Evolutionary conservation across 2,113 vertebrate genomes (phyloP).

Genomic region (Uria aalge): DNA sequence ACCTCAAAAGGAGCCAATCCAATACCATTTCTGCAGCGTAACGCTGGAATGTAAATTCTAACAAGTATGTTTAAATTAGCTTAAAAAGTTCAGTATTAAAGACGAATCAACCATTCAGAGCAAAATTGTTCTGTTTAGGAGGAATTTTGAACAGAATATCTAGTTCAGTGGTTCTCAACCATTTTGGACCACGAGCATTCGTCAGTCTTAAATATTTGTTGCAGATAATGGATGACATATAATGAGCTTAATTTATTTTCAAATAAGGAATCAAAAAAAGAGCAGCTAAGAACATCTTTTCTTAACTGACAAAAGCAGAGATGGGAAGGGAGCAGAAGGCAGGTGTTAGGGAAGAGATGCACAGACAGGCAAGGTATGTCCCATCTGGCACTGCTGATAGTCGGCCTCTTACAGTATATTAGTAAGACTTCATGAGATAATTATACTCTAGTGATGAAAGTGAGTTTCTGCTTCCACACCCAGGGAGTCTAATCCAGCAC

Average conservation of each 20-base stretch:
- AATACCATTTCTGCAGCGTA: neutral
- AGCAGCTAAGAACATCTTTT: neutral
- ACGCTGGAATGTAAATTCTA: neutral
- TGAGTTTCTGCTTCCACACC: neutral
- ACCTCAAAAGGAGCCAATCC: neutral
- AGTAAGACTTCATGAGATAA: neutral
- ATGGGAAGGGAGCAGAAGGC: neutral
- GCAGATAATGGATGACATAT: neutral
- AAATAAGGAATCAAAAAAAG: neutral
- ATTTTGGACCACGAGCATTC: neutral
- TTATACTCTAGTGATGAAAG: neutral
- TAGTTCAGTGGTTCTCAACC: neutral
- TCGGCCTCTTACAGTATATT: rapidly evolving
- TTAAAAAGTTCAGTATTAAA: neutral
- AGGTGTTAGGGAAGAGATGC: neutral
- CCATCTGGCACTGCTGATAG: neutral
- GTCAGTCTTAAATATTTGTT: neutral
- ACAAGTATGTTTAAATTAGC: rapidly evolving
- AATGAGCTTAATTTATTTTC: neutral
- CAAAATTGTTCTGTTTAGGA: neutral
- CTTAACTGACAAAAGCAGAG: neutral
- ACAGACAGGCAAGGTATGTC: neutral
- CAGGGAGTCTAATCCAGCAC: neutral
- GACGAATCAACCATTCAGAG: neutral
- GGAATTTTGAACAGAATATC: neutral